These are phyloP conservation scores for Actenoides lindsayi DNA, from an alignment of 2,113 vertebrate genomes.

Conservation along the genomic window DNA sequence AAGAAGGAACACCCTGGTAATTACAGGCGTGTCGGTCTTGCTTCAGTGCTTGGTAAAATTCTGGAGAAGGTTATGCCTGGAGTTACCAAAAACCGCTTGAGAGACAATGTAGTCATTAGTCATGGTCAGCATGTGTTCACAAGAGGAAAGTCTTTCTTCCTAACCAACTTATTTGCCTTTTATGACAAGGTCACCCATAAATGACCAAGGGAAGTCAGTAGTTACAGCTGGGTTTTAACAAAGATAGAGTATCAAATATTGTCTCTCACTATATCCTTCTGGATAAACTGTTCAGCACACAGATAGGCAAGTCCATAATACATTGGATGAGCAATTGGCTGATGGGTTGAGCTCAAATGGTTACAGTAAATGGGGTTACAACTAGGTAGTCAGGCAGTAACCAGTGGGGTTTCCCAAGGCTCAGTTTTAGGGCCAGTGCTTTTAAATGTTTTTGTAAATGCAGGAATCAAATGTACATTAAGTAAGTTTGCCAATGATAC, in stretches of 20 bases:
- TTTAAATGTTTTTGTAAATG: background rate
- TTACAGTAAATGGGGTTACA: background rate
- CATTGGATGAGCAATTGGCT: background rate
- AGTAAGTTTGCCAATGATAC: background rate
- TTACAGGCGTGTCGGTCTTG: background rate
- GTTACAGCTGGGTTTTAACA: background rate
- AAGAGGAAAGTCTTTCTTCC: background rate
- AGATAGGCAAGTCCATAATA: background rate
- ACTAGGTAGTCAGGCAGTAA: background rate
- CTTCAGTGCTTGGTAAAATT: too few relatives aligned
- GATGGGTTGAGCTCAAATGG: background rate
- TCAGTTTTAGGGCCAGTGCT: background rate
- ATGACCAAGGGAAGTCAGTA: background rate
- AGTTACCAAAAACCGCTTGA: background rate
- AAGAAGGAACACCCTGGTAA: background rate
- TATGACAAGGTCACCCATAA: background rate
- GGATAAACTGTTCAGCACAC: background rate
- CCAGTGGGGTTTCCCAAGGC: background rate
- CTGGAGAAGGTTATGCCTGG: background rate
- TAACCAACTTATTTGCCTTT: background rate
- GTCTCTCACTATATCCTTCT: background rate
- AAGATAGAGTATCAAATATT: background rate
- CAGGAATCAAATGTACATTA: background rate
- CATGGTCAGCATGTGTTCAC: background rate
- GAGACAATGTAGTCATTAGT: background rate